Evolutionary conservation across 1,140 invertebrate genomes (phyloP).

Genomic region (Bradysia coprophila): DNA sequence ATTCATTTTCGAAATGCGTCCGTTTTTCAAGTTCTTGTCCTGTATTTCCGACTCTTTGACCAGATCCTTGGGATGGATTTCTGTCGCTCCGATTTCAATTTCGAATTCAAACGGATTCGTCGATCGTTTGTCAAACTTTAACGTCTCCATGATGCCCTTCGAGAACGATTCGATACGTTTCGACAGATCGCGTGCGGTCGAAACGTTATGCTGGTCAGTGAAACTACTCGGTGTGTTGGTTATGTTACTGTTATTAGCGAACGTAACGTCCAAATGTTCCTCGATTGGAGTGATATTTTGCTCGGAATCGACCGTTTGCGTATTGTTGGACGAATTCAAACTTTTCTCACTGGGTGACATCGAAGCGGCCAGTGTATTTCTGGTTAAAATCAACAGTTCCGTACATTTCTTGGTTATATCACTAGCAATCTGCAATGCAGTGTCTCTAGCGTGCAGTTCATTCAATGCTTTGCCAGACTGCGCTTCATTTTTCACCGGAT

Average conservation of each 20-base stretch:
- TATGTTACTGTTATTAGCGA: slow-evolving; percentile 19
- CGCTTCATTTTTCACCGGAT: slow-evolving; percentile 19
- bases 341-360: slow-evolving; percentile 30
- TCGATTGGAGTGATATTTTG: slow-evolving; percentile 24
- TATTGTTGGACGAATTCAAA: slow-evolving; percentile 43
- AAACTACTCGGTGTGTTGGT: slow-evolving; percentile 4
- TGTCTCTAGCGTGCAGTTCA: slow-evolving; percentile 19
- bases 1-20: slow-evolving; percentile 16
- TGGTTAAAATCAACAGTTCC: slow-evolving; percentile 47
- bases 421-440: slow-evolving; percentile 33
- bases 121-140: slow-evolving; percentile 22
- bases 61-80: slow-evolving; percentile 13
- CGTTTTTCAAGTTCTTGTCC: slow-evolving; percentile 16
- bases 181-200: slow-evolving; percentile 17
- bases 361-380: slow-evolving; percentile 32
- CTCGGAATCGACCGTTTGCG: slow-evolving; percentile 24
- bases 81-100: slow-evolving; percentile 22
- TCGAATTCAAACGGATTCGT: slow-evolving; percentile 22
- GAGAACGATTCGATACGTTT: slow-evolving; percentile 23
- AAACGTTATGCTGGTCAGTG: slow-evolving; percentile 14
- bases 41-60: slow-evolving; percentile 10
- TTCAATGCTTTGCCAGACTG: slow-evolving; percentile 4
- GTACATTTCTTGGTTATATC: slow-evolving; percentile 54
- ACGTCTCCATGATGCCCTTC: slow-evolving; percentile 21
- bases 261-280: slow-evolving; percentile 24